Conservation (phyloP, 2,113 vertebrate genomes). For the Deroptyus accipitrinus region DNA sequence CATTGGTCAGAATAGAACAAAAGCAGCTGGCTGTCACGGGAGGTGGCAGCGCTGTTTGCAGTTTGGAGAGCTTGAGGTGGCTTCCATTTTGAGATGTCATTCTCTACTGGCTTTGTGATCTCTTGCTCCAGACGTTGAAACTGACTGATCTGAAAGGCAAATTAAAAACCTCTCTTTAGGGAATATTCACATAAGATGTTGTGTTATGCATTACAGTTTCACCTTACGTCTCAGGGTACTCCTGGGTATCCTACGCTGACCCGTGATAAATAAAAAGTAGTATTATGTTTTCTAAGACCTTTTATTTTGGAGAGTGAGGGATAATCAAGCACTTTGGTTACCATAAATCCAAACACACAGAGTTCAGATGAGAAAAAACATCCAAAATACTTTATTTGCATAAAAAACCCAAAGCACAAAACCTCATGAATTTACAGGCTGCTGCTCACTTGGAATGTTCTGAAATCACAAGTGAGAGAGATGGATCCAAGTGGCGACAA, state of each 20-base stretch:
- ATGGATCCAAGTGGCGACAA: neutral
- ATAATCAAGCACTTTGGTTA: neutral
- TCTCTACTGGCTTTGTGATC: slow-evolving; percentile 92
- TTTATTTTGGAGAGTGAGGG: neutral
- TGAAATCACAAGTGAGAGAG: neutral
- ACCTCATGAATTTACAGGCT: neutral
- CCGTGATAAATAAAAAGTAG: neutral
- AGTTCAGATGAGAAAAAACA: neutral
- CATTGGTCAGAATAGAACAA: slow-evolving; percentile 93
- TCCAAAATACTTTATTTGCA: neutral
- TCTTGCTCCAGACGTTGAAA: slow-evolving; percentile 94
- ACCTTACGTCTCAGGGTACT: neutral
- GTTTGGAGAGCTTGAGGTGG: slow-evolving; percentile 74
- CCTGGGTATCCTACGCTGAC: neutral
- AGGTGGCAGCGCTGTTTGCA: slow-evolving; percentile 57
- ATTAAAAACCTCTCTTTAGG: neutral
- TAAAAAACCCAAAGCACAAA: neutral
- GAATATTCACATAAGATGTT: fast-evolving
- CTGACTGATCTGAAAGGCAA: slow-evolving; percentile 85
- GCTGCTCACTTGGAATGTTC: slow-evolving; percentile 21
- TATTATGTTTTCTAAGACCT: neutral
- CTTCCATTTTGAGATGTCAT: slow-evolving; percentile 92
- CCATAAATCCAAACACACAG: neutral
- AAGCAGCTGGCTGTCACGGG: slow-evolving; percentile 86
- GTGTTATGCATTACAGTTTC: neutral